Evolutionary conservation across 2,113 vertebrate genomes (phyloP), one percentile per base, ranked within the genome.

Genomic region (Asarcornis scutulata): DNA sequence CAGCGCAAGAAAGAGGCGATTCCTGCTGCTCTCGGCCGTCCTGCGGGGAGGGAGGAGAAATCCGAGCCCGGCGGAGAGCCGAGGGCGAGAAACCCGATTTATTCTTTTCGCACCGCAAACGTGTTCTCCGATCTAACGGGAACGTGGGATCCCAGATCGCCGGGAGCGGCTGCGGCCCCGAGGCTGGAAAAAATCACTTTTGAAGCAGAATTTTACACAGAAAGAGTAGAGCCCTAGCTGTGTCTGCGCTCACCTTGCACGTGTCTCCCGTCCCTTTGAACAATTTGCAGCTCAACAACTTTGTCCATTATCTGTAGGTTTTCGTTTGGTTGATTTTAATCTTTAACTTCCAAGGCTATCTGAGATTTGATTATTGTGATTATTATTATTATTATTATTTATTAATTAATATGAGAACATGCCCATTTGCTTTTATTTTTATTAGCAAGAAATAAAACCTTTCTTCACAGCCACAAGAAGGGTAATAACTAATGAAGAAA

Each of bases 91-190:
- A 66, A 0, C 7, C 11, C 17, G 1, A 11, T 71, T 48, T 48
- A 48, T 22, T 53, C 55, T 0, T 20, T 13, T 8, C 0, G 16
- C 38, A 31, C 44, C 29, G 2, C 62, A 36, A 22, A 9, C 1
- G 1, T 63, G 36, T n/a, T 25, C 26, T 25, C n/a, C 15, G 17
- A 7, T 46, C 17, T 9, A 3, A 36, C 5, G 21, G 62, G 21
- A 11, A 4, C 5, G 4, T 22, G 21, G 23, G 53, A 2, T 25
- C 53, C 74, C n/a, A 23, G 34, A 48, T 8, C 12, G 3, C 22
- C 40, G 25, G 50, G 11, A 46, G 73, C 11, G 17, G 71, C 55
- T 32, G 68, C 44, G 9, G 69, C 67, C 20, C 55, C 78, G 13
- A 13, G 44, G 26, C 13, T 2, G 4, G 22, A 18, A n/a, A 73